These are phyloP conservation scores for Melanostoma scalare DNA, from an alignment of 2,888 invertebrate species.

Conservation along the genomic window DNA sequence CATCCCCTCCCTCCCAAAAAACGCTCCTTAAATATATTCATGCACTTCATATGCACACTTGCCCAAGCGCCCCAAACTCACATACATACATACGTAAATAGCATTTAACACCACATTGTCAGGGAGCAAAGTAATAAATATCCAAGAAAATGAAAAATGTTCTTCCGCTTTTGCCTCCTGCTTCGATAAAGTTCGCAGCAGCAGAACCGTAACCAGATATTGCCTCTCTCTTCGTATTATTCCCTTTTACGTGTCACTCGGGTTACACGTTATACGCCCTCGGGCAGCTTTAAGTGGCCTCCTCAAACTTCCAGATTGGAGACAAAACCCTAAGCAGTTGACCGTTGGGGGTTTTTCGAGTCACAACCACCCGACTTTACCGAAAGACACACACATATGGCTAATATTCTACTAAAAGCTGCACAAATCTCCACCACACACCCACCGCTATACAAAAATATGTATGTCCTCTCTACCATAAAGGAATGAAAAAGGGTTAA, in stretches of 20 bases:
- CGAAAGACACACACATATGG: constrained; percentile 22
- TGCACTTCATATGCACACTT: constrained; percentile 17
- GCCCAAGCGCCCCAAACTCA: not conserved
- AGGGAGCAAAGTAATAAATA: constrained; percentile 72
- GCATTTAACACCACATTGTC: constrained; percentile 72
- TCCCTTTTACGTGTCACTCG: constrained; percentile 17
- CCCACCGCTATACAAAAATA: constrained; percentile 16
- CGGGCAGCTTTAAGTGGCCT: constrained; percentile 64
- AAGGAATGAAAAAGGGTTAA: constrained; percentile 60
- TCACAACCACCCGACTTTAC: not conserved
- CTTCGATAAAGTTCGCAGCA: constrained; percentile 61
- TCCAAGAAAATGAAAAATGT: constrained; percentile 73
- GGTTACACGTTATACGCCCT: constrained; percentile 57
- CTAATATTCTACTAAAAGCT: constrained; percentile 22
- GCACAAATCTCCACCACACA: constrained; percentile 13
- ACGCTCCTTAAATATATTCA: constrained; percentile 34
- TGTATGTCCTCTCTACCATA: constrained; percentile 30
- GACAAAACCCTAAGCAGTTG: constrained; percentile 66
- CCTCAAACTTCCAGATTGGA: constrained; percentile 50
- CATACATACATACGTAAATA: constrained; percentile 45
- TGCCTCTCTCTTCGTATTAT: not conserved
- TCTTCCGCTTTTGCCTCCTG: constrained; percentile 62
- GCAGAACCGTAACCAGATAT: constrained; percentile 49
- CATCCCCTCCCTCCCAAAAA: too few relatives aligned
- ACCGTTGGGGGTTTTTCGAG: constrained; percentile 32